Evolutionary conservation across 1,140 invertebrate genomes (phyloP).

Genomic region (Meteorus sp.): DNA sequence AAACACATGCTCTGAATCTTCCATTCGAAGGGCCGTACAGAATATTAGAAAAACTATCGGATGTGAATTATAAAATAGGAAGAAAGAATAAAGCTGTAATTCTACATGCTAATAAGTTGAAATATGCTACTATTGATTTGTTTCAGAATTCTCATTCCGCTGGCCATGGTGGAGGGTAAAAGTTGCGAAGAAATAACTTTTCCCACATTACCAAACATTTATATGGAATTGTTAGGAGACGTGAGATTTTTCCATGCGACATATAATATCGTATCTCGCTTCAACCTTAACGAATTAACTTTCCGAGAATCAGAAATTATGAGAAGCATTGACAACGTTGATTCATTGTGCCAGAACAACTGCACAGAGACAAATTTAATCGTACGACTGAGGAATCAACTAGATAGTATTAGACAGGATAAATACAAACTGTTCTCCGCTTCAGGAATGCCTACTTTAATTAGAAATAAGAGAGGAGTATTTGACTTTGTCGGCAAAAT

Average conservation of each 20-base stretch:
- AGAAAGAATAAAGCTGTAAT: conserved; percentile 15
- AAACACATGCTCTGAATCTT: conserved; percentile 13
- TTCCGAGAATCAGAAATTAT: conserved; percentile 7
- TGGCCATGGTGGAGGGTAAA: not conserved
- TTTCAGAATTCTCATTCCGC: conserved; percentile 9
- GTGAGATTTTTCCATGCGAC: conserved; percentile 14
- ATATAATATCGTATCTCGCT: conserved; percentile 1
- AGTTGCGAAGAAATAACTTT: conserved; percentile 3
- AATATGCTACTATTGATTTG: conserved; percentile 22
- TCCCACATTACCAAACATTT: conserved; percentile 1
- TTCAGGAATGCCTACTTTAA: too few species aligned
- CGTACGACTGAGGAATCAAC: conserved; percentile 1
- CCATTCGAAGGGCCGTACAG: conserved; percentile 21
- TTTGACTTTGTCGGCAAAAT: conserved; percentile 23
- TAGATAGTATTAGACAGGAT: not conserved
- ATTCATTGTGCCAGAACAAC: not conserved
- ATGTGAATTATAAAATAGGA: conserved; percentile 17
- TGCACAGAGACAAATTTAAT: conserved; percentile 6
- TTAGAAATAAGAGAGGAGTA: conserved; percentile 15
- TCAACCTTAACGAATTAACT: not conserved
- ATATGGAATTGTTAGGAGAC: conserved; percentile 16
- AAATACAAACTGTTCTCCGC: conserved; percentile 15
- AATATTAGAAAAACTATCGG: conserved; percentile 9
- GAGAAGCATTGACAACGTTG: not conserved
- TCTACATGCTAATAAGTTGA: conserved; percentile 16